These are phyloP conservation scores for Candidula unifasciata DNA, from an alignment of 2,888 invertebrate species.

Conservation along the genomic window DNA sequence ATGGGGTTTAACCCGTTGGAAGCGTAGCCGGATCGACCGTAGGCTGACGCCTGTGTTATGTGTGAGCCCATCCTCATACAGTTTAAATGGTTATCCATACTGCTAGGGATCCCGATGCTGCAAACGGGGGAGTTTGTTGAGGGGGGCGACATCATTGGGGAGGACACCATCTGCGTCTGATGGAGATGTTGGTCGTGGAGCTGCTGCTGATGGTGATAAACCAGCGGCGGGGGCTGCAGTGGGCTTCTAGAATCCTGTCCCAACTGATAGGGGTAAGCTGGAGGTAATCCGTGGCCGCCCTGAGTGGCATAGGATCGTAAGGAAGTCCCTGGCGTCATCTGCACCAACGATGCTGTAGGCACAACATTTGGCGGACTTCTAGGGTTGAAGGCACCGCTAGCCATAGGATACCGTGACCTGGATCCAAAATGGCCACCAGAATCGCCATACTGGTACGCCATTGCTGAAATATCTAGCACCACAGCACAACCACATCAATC, in stretches of 20 bases:
- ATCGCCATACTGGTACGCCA: conserved; percentile 36
- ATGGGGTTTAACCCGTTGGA: not conserved
- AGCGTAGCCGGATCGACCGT: not conserved
- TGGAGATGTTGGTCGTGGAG: not conserved
- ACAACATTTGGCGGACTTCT: conserved; percentile 49
- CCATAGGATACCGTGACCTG: conserved; percentile 36
- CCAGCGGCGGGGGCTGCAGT: not conserved
- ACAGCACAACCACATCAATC: not conserved
- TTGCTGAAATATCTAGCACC: not conserved
- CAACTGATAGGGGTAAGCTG: conserved; percentile 39
- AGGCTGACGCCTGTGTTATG: not conserved
- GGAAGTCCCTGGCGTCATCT: conserved; percentile 51
- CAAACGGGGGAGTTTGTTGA: not conserved
- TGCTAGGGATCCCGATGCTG: not conserved
- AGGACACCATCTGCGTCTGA: not conserved
- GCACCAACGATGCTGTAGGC: conserved; percentile 46
- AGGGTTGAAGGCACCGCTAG: conserved; percentile 47
- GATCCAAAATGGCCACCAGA: not conserved
- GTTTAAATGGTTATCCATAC: not conserved
- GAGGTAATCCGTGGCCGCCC: conserved; percentile 47
- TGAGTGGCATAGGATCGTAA: conserved; percentile 44
- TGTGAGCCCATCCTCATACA: not conserved
- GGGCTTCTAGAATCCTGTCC: conserved; percentile 9
- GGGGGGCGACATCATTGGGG: not conserved
- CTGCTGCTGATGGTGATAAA: conserved; percentile 23